Conservation (phyloP, 1,140 invertebrate species). For the Brachionus calyciflorus region DNA sequence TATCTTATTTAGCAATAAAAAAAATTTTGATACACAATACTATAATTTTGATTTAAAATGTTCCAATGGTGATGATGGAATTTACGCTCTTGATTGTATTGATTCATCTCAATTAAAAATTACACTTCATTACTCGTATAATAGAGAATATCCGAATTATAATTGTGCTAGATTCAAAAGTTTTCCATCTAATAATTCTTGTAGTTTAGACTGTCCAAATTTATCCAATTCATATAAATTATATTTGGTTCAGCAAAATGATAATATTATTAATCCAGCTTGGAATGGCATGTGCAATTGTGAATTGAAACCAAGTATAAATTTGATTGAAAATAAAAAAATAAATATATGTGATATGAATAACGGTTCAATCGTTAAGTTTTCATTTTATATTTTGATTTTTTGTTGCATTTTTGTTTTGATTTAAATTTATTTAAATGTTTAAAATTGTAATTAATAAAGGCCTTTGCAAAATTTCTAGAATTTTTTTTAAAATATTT, state of each 20-base stretch:
- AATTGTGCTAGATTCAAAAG: background rate
- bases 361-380: too few relatives aligned
- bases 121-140: background rate
- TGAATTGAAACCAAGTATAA: background rate
- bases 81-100: background rate
- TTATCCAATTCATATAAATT: background rate
- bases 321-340: background rate
- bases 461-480: too few relatives aligned
- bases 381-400: too few relatives aligned
- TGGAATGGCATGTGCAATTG: conserved; percentile 9
- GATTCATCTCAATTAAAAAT: background rate
- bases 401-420: too few relatives aligned
- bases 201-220: background rate
- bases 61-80: background rate
- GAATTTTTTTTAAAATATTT: too few relatives aligned
- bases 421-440: too few relatives aligned
- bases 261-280: conserved; percentile 1
- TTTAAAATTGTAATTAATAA: too few relatives aligned
- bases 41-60: background rate
- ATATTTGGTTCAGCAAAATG: background rate
- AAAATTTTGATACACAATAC: background rate
- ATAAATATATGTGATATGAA: background rate
- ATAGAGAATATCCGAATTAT: background rate
- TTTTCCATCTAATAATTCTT: background rate
- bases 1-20: background rate